Conservation (phyloP, 2,797 vertebrate species). For the Sebastes minor region DNA sequence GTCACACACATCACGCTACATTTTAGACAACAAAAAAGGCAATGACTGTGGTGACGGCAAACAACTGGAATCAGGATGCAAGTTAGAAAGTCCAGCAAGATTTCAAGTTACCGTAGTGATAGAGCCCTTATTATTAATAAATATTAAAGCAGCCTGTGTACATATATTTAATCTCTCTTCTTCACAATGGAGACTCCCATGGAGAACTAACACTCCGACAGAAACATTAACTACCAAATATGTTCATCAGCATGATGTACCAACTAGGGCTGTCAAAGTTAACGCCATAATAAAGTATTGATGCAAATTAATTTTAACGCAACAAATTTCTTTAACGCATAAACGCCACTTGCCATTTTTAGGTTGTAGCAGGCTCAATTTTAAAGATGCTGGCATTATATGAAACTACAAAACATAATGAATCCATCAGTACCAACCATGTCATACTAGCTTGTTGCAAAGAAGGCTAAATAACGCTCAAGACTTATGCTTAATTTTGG, state of each 20-base stretch:
- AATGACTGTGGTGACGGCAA: neutral
- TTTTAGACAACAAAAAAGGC: slow-evolving; percentile 2
- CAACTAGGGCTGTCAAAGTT: neutral
- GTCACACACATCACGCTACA: slow-evolving; percentile 3
- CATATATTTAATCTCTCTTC: neutral
- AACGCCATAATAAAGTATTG: too few species aligned
- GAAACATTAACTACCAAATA: neutral
- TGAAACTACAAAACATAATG: too few species aligned
- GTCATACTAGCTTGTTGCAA: too few species aligned
- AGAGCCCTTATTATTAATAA: neutral
- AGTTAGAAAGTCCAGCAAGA: neutral
- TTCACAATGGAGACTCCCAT: neutral
- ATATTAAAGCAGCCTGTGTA: neutral
- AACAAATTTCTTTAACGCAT: too few species aligned
- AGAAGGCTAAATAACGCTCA: too few species aligned
- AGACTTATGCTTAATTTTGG: too few species aligned
- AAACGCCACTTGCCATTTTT: too few species aligned
- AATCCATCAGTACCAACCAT: too few species aligned
- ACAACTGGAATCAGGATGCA: neutral
- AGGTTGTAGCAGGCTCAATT: too few species aligned
- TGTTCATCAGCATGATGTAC: neutral
- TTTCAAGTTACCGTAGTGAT: neutral
- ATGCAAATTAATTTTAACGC: too few species aligned
- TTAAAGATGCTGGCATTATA: too few species aligned
- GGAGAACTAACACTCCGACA: neutral